These are phyloP conservation scores for Aurelia sp. DNA, from an alignment of 30 jellyfish, hydroid and myxozoan species.

Conservation along the genomic window DNA sequence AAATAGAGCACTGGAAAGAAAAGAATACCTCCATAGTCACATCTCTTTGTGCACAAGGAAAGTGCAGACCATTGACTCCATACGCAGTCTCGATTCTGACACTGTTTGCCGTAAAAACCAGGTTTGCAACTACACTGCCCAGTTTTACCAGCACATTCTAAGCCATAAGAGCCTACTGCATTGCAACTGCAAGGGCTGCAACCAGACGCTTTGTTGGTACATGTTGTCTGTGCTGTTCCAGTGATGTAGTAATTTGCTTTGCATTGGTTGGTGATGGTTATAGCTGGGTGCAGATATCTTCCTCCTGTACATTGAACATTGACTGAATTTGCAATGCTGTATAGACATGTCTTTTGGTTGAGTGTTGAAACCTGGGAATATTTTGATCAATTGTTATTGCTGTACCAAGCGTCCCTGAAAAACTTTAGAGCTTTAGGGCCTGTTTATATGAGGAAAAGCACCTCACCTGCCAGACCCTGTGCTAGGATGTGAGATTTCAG, in stretches of 20 bases:
- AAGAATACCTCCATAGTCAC: constrained; percentile 10
- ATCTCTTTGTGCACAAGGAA: constrained; percentile 5
- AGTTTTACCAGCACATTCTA: constrained; percentile 3
- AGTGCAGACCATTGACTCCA: constrained; percentile 33
- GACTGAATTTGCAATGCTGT: constrained; percentile 21
- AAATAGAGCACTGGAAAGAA: too few species aligned
- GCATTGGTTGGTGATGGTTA: constrained; percentile 40
- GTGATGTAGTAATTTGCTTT: constrained; percentile 7
- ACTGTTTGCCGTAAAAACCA: constrained; percentile 43
- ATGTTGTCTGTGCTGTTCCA: constrained; percentile 24
- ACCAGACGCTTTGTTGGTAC: constrained; percentile 20
- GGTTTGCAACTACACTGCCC: constrained; percentile 58
- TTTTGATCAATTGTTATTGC: too few species aligned
- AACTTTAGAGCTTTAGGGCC: too few species aligned
- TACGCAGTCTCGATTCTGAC: constrained; percentile 39
- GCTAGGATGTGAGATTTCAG: too few species aligned
- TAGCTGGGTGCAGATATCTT: constrained; percentile 27
- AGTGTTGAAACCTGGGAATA: constrained; percentile 7
- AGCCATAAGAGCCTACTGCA: constrained; percentile 25
- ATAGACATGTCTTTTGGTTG: constrained; percentile 25
- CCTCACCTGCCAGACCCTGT: too few species aligned
- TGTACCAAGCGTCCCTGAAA: too few species aligned
- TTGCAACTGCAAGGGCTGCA: constrained; percentile 53
- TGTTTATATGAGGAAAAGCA: too few species aligned
- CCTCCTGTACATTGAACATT: constrained; percentile 55